Conservation (phyloP, 2,797 vertebrate genomes). For the Chelidonichthys spinosus region DNA sequence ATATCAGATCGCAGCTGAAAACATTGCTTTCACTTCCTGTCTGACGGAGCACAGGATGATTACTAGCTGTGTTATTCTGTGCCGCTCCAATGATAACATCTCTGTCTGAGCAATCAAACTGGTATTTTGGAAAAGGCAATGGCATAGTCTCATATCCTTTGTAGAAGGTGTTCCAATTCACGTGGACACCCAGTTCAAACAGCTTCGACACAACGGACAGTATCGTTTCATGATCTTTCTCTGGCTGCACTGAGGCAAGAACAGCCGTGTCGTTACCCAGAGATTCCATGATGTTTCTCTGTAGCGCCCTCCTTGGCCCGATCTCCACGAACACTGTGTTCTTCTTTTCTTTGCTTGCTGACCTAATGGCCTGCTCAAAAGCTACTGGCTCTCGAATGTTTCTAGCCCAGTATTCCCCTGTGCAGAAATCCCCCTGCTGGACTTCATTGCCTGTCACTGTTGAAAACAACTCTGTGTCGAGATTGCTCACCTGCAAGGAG, state of each 20-base stretch:
- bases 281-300: constrained; percentile 87
- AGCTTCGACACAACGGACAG: constrained; percentile 78
- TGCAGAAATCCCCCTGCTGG: constrained; percentile 82
- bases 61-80: constrained; percentile 69
- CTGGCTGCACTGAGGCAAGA: constrained; percentile 83
- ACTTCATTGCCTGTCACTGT: constrained; percentile 84
- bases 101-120: constrained; percentile 84
- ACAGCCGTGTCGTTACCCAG: constrained; percentile 80
- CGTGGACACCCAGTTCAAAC: constrained; percentile 86
- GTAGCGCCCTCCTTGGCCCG: constrained; percentile 83
- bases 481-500: constrained; percentile 70
- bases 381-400: constrained; percentile 87
- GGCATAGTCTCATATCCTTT: constrained; percentile 80
- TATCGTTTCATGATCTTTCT: constrained; percentile 83
- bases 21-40: constrained; percentile 70
- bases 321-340: constrained; percentile 88
- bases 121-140: constrained; percentile 84
- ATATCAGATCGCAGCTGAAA: constrained; percentile 82
- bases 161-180: constrained; percentile 85
- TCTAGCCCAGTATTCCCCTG: constrained; percentile 86
- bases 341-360: constrained; percentile 75
- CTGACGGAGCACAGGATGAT: constrained; percentile 79
- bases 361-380: constrained; percentile 83
- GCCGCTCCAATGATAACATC: constrained; percentile 69
- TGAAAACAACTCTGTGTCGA: constrained; percentile 85